Base-by-base conservation (phyloP, 2,797 vertebrate genomes). In the Rhynchonycteris naso region DNA sequence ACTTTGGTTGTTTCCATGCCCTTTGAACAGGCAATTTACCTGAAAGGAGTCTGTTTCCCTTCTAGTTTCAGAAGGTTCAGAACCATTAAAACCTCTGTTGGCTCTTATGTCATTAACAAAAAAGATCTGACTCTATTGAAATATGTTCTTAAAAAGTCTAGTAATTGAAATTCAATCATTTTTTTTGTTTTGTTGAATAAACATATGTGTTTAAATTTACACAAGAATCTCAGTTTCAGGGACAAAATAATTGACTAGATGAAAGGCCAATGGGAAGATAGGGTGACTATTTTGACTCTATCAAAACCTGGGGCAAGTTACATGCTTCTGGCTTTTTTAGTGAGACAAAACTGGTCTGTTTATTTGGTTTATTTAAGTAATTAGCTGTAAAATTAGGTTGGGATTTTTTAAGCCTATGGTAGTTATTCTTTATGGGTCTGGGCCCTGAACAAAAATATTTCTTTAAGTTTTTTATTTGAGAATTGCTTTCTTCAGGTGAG, bases 391-490 rank as follows among this genome's bases (percentile, higher is more conserved):
- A 98, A 97, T 97, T 97, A 97, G 78, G 84, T 52, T 79, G 66
- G 35, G 78, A 85, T 72, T 97, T 96, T 90, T 97, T 90, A 95
- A 98, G 71, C 93, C 93, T 96, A 91, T 91, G 95, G 97, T 96
- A 98, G 96, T 98, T 98, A 98, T 95, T 98, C 98, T 98, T 98
- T 98, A 98, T 98, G 88, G 54, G 97, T 98, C 98, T 98, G 95
- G 95, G 95, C 90, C 92, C 87, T 95, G 97, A 98, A 97, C 91
- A 98, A 98, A 98, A 98, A 98, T 98, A 98, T 98, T 98, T 98
- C 97, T 97, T 97, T 98, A 97, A 98, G 94, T 93, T 96, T 97
- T 98, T 97, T 91, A 98, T 97, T 97, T 98, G 97, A 98, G 96
- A 97, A 97, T 98, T 96, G 92, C 95, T 98, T 98, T 98, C 97